These are phyloP conservation scores for Megathymus violae DNA, from an alignment of 1,140 invertebrate species.

Conservation along the genomic window DNA sequence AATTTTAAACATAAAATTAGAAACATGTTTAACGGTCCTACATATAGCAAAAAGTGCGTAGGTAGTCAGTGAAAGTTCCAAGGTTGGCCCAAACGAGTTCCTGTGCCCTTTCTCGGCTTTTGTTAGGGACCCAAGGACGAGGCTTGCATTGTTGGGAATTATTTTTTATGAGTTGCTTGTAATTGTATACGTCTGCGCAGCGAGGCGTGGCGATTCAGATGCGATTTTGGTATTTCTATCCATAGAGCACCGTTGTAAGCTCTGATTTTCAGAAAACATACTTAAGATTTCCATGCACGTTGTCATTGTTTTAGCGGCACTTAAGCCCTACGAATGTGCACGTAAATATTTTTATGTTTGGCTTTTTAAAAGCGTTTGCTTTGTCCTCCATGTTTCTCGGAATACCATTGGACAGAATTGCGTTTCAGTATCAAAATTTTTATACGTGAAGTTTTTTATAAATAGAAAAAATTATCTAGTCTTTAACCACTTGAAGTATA, in stretches of 20 bases:
- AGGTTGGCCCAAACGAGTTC: slow-evolving; percentile 78
- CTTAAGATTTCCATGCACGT: slow-evolving; percentile 25
- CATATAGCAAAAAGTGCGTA: slow-evolving; percentile 65
- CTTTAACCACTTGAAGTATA: too few species aligned
- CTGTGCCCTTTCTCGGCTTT: slow-evolving; percentile 81
- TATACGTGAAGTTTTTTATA: too few species aligned
- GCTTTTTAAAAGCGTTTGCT: slow-evolving; percentile 22
- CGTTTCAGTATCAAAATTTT: slow-evolving; percentile 10
- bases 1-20: too few species aligned
- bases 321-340: slow-evolving; percentile 41
- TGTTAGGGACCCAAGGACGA: slow-evolving; percentile 80
- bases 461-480: too few species aligned
- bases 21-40: slow-evolving; percentile 36
- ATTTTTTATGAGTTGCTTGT: slow-evolving; percentile 68
- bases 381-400: neutral
- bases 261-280: slow-evolving; percentile 23
- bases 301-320: slow-evolving; percentile 50
- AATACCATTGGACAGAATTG: neutral
- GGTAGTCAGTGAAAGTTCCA: slow-evolving; percentile 81
- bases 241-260: slow-evolving; percentile 54
- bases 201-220: slow-evolving; percentile 59
- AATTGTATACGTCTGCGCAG: slow-evolving; percentile 78
- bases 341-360: slow-evolving; percentile 44
- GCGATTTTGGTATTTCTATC: slow-evolving; percentile 51
- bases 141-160: slow-evolving; percentile 71